Conservation (phyloP, 2,888 invertebrate genomes). For the Gastracanthus pulcherrimus region DNA sequence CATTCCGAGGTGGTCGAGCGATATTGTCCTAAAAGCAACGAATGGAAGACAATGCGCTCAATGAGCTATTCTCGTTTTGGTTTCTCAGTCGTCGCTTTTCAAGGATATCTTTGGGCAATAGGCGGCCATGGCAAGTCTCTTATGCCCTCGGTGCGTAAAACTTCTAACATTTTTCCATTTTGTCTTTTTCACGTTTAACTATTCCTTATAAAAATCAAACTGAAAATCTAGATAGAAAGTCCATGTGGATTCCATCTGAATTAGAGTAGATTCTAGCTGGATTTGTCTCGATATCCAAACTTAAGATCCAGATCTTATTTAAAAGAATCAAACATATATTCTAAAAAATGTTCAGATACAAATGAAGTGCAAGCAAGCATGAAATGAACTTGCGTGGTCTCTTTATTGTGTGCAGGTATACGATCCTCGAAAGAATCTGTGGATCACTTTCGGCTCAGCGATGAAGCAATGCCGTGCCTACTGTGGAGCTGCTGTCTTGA, state of each 20-base stretch:
- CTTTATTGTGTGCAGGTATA: not conserved
- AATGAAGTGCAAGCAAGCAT: too few relatives aligned
- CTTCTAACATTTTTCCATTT: too few relatives aligned
- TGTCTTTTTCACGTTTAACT: too few relatives aligned
- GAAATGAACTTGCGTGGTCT: too few relatives aligned
- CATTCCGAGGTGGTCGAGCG: not conserved
- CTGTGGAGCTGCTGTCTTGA: not conserved
- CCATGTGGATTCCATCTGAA: too few relatives aligned
- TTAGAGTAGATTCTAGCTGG: too few relatives aligned
- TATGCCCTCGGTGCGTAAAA: not conserved
- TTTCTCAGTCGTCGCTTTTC: not conserved
- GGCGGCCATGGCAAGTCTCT: not conserved
- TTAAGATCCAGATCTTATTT: too few relatives aligned
- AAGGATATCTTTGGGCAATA: not conserved
- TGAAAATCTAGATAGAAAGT: too few relatives aligned
- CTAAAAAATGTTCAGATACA: too few relatives aligned
- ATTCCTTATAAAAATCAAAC: too few relatives aligned
- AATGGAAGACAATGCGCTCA: not conserved
- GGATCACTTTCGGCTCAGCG: not conserved
- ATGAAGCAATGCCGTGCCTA: not conserved
- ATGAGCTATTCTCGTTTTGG: not conserved
- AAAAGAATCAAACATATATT: too few relatives aligned
- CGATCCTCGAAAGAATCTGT: not conserved
- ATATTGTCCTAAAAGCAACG: not conserved
- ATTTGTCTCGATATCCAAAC: too few relatives aligned